Evolutionary conservation across 2,888 invertebrate species (phyloP), one percentile per base, ranked within the genome.

Genomic region (Sarcophaga variegata): DNA sequence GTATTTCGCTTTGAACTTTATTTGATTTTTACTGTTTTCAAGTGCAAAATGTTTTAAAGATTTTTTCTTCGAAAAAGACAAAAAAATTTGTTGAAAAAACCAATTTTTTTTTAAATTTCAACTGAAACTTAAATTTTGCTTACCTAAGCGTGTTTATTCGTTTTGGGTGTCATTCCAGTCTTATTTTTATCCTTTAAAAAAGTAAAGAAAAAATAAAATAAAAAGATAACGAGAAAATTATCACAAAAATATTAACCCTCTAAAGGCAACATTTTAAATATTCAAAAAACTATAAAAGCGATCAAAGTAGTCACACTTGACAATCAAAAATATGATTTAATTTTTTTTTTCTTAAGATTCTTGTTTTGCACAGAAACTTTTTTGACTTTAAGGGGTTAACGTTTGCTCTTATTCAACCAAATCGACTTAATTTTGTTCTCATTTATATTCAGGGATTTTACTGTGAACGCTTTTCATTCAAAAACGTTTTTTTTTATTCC

Each of bases 121-220:
- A 54, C 8, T 8, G 20, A 77, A 77, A 77, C 63, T 59, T 20
- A 74, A 79, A 71, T 81, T 88, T 83, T 85, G 88, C 88, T 88
- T 85, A 84, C 86, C 81, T 82, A 86, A 88, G 85, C 88, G 67
- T 78, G 77, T 88, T 86, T 86, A 88, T 88, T 74, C 77, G 84
- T 78, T 88, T 88, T 88, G 86, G 79, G 83, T 86, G 79, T 82
- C 69, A 74, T 86, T 85, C 72, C 66, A 8, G n/a, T 17, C 14
- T 70, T 64, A 64, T 76, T 81, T 64, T 62, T 80, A 66, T 80
- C 66, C 49, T 81, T 17, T 22, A 14, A 49, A 71, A 25, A 25
- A 62, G 25, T 12, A 14, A 67, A 62, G 6, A 81, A 59, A 62
- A 54, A 69, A 70, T n/a, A 10, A 64, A 3, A 22, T 20, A 71